Conservation (phyloP, 2,113 vertebrate genomes). For the Mastomys coucha region DNA sequence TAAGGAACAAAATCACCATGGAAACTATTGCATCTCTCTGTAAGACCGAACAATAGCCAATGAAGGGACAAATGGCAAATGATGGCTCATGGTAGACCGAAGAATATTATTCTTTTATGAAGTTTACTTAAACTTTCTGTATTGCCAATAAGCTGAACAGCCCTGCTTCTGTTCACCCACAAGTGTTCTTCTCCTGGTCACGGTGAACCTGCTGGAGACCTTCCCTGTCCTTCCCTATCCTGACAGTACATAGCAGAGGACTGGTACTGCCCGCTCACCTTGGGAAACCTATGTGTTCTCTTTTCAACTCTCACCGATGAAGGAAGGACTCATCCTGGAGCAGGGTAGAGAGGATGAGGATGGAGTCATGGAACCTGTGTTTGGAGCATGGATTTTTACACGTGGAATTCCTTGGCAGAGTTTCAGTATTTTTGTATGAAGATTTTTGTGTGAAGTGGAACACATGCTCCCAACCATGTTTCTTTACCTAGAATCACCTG, state of each 20-base stretch:
- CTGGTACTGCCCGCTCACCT: not conserved
- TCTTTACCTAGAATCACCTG: not conserved
- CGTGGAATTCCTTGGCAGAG: not conserved
- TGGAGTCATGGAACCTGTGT: not conserved
- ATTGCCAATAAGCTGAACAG: not conserved
- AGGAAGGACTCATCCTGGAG: not conserved
- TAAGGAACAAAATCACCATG: not conserved
- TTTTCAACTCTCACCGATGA: not conserved
- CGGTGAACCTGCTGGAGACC: not conserved
- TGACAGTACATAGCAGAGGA: not conserved
- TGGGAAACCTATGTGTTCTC: not conserved
- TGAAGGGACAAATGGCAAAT: not conserved
- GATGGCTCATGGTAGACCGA: not conserved
- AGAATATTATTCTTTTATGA: not conserved
- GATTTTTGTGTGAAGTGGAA: not conserved
- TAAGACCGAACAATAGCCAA: not conserved
- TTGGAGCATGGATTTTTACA: not conserved
- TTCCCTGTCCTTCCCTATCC: not conserved
- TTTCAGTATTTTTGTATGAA: not conserved
- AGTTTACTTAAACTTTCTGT: not conserved
- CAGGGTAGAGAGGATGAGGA: not conserved
- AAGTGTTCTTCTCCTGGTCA: not conserved
- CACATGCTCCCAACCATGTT: not conserved
- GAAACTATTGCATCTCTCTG: conserved; percentile 26
- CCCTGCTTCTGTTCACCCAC: not conserved